A percentile compares a stretch with the other conserved stretches of the same genome.
phyloP scores from a whole-genome alignment of 2,797 vertebrate genomes.

The Orestias chungarensis region DNA sequence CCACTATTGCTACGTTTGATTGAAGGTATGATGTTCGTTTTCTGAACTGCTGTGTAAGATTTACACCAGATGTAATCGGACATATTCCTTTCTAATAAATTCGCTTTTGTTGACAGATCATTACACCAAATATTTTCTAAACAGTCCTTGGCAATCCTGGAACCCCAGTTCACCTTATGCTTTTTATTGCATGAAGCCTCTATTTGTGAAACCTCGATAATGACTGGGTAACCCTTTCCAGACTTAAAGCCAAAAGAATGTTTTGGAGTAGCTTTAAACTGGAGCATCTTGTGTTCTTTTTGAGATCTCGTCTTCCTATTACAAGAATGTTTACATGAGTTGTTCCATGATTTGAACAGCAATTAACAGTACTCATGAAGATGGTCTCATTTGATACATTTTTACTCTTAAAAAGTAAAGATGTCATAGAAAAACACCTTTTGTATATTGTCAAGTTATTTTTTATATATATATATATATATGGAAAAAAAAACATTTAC shows the following conservation, averaged over 20 bases:
- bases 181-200: background rate
- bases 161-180: background rate
- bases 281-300: background rate
- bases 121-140: background rate
- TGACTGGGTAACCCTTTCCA: background rate
- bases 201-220: background rate
- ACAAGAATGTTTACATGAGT: no score
- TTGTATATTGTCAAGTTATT: no score
- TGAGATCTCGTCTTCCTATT: no score
- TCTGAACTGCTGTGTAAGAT: background rate
- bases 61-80: background rate
- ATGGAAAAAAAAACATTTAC: background rate
- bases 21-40: background rate
- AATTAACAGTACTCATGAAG: no score
- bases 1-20: background rate
- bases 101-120: background rate
- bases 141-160: background rate
- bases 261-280: background rate
- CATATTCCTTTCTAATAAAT: background rate
- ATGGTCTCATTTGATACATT: background rate
- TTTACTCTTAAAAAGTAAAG: background rate
- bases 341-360: no score
- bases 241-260: background rate
- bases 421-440: background rate
- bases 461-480: no score